A percentile compares a stretch with the other conserved stretches of the same genome.
phyloP scores from a whole-genome alignment of 2,888 invertebrate genomes.

The Orgyia antiqua region DNA sequence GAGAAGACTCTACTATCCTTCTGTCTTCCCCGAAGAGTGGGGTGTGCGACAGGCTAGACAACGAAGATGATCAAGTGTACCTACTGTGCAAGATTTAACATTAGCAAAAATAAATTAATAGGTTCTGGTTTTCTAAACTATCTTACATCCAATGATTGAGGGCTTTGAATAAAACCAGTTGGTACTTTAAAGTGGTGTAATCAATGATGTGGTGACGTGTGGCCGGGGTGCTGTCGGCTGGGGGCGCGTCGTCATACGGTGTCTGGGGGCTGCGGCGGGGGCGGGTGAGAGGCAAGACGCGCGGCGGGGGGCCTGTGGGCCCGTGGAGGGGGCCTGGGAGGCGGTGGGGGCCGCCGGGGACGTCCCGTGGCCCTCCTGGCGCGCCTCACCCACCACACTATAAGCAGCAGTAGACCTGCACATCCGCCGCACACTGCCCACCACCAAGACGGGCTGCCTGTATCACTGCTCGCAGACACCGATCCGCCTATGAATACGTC shows the following conservation, averaged over 20 bases:
- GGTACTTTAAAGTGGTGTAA: conserved; percentile 61
- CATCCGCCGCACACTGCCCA: conserved; percentile 39
- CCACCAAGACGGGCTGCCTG: conserved; percentile 32
- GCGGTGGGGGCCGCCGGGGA: conserved; percentile 48
- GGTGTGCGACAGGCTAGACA: no score
- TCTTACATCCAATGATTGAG: no score
- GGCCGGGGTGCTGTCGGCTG: conserved; percentile 32
- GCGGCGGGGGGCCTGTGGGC: conserved; percentile 64
- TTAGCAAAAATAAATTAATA: no score
- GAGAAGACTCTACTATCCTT: no score
- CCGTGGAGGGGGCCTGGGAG: conserved; percentile 53
- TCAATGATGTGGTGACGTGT: conserved; percentile 39
- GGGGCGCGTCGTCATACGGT: conserved; percentile 62
- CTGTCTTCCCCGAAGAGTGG: no score
- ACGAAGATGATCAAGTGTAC: no score
- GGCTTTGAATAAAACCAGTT: conserved; percentile 36
- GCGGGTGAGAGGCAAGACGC: conserved; percentile 50
- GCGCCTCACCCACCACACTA: conserved; percentile 37
- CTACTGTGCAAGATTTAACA: no score
- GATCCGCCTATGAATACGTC: conserved; percentile 44
- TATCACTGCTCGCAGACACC: conserved; percentile 29
- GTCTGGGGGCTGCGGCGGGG: conserved; percentile 44
- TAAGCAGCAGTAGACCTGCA: conserved; percentile 36
- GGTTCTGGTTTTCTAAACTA: no score
- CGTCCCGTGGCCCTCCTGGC: conserved; percentile 31